Base-by-base conservation (phyloP, 2,888 invertebrate species). In the Phrixothrix hirtus region DNA sequence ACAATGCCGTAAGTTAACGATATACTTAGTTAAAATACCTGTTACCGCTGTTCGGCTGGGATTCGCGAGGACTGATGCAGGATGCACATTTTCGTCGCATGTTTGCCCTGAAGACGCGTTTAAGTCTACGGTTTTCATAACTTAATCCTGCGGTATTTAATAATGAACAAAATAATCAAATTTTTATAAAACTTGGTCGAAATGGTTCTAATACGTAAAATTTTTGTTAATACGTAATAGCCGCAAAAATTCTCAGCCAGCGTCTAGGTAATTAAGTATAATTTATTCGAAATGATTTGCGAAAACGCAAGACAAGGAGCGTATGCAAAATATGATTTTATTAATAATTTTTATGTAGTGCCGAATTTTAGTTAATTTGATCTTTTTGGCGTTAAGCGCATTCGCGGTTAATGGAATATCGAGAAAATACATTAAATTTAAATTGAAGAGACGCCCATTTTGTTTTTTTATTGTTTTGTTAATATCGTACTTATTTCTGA, bases 1-100 rank as follows among this genome's bases (percentile, higher is more conserved):
- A 71, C 73, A 73, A 72, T 72, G 73, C 68, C 64, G 67, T 68
- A 67, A 69, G 64, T 70, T 71, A 71, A 71, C 70, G 70, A 71
- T 69, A 69, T 70, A 70, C 70, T 70, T 69, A 69, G 70, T 69
- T 70, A 69, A 68, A 69, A 69, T 69, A 69, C 67, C 67, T 64
- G 66, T 63, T 64, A 42, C 55, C 53, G 55, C 49, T 47, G 43
- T 48, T 42, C 41, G 34, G 46, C 47, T 49, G 42, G 47, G 39
- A 39, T 50, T 43, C 49, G 46, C 55, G 31, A 42, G 47, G 45
- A 56, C 50, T 42, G 39, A 45, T 48, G 50, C 57, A 52, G 59
- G 56, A 61, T 58, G 59, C 55, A 53, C 50, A 57, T 64, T 21
- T 58, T 62, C 55, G 46, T 48, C 43, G 56, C 58, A 52, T 59